These are phyloP conservation scores for Florisuga fusca DNA, from an alignment of 2,797 vertebrate species.

Conservation along the genomic window DNA sequence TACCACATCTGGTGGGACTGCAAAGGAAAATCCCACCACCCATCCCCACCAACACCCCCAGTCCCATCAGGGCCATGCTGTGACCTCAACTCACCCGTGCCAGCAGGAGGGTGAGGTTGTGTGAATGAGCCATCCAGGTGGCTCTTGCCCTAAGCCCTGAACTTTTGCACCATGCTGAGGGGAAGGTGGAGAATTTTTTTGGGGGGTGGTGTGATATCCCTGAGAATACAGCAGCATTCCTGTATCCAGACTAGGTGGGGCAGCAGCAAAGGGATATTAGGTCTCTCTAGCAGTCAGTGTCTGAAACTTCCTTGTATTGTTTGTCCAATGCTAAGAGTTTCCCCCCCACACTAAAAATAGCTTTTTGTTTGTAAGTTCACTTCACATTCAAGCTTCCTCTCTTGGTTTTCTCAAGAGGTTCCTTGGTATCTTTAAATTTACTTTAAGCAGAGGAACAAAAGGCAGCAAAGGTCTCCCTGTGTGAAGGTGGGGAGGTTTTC, in stretches of 20 bases:
- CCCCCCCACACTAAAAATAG: conserved; percentile 85
- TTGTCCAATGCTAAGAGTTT: conserved; percentile 78
- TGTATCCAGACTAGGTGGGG: conserved; percentile 82
- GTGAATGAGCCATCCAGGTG: neutral
- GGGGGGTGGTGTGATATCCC: neutral
- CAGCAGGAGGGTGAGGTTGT: neutral
- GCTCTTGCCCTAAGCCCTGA: conserved; percentile 18
- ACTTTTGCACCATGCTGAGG: conserved; percentile 27
- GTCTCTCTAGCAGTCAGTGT: conserved; percentile 79
- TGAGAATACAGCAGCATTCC: conserved; percentile 50
- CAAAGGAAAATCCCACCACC: neutral
- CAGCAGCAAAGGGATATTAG: conserved; percentile 74
- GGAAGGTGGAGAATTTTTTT: neutral
- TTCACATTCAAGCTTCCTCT: conserved; percentile 85
- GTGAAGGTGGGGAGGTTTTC: conserved; percentile 43
- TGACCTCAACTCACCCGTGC: neutral
- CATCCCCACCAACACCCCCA: fast-evolving
- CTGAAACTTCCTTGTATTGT: conserved; percentile 92
- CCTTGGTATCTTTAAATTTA: conserved; percentile 78
- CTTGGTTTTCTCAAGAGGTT: conserved; percentile 69
- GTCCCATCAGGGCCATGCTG: fast-evolving
- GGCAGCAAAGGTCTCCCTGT: conserved; percentile 21
- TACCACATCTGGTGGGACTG: neutral
- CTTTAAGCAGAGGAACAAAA: conserved; percentile 70
- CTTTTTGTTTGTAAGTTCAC: conserved; percentile 88